Conservation (phyloP, 2,797 vertebrate genomes). For the Alca torda region DNA sequence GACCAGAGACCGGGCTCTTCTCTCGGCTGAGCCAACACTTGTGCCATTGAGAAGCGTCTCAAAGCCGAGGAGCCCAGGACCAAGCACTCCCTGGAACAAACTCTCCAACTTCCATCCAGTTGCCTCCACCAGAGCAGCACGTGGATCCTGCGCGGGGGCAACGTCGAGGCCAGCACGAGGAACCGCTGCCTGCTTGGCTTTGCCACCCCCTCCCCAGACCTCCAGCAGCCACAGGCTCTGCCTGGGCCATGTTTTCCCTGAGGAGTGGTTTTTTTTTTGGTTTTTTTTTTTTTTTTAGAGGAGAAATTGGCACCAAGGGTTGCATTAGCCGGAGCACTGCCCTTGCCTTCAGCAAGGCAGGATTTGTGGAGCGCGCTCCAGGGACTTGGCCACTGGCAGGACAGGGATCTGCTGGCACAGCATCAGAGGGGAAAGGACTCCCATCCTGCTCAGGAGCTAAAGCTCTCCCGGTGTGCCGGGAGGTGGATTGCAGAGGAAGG, state of each 20-base stretch:
- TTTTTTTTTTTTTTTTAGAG: too few species aligned
- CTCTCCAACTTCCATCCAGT: background rate
- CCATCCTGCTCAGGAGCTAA: background rate
- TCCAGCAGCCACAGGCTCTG: background rate
- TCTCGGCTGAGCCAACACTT: background rate
- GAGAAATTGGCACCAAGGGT: background rate
- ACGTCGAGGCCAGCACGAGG: rapidly evolving
- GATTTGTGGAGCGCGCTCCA: background rate
- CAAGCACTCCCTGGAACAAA: background rate
- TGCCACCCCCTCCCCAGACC: background rate
- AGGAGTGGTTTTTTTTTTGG: background rate
- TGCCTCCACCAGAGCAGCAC: background rate
- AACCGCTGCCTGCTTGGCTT: background rate
- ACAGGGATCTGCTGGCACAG: background rate
- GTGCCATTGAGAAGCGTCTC: rapidly evolving
- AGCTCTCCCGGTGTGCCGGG: background rate
- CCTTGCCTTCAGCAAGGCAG: background rate
- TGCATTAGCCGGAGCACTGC: background rate
- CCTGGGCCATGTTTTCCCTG: background rate
- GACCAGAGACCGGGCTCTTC: background rate
- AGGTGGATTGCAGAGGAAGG: background rate
- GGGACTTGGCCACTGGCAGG: background rate
- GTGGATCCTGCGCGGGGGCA: background rate
- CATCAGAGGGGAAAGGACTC: background rate
- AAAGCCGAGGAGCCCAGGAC: background rate